These are phyloP conservation scores for Andrena flavipes DNA, from an alignment of 2,888 invertebrate genomes.

Conservation along the genomic window DNA sequence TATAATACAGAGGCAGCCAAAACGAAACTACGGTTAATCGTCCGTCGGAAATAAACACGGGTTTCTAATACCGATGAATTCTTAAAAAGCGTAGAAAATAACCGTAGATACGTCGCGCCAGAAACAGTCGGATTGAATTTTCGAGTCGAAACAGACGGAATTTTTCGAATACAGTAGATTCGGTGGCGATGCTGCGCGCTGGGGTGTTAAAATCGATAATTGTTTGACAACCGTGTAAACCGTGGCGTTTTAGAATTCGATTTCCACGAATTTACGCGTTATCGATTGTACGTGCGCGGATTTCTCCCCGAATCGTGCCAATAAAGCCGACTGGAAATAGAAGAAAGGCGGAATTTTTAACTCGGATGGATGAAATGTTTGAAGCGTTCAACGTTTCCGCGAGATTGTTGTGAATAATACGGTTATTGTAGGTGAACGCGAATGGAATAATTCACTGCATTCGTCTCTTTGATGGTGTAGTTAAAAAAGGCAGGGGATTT, in stretches of 20 bases:
- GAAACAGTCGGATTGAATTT: not conserved
- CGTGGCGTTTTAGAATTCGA: conserved; percentile 29
- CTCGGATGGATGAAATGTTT: not conserved
- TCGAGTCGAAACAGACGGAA: conserved; percentile 12
- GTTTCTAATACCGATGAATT: too few species aligned
- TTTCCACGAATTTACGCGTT: conserved; percentile 25
- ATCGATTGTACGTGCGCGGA: conserved; percentile 2
- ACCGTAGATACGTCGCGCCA: too few species aligned
- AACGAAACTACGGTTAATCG: not conserved
- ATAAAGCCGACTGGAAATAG: not conserved
- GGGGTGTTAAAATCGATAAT: conserved; percentile 39
- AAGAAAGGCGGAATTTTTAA: not conserved
- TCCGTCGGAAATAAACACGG: not conserved
- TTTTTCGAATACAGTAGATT: conserved; percentile 3
- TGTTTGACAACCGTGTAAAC: conserved; percentile 31
- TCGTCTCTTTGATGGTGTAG: not conserved
- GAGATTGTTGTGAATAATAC: not conserved
- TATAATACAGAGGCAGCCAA: not conserved
- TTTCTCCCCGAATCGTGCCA: not conserved
- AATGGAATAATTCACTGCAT: not conserved
- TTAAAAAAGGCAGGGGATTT: too few species aligned
- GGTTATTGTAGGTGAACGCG: too few species aligned
- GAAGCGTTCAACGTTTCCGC: not conserved
- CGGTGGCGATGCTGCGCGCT: not conserved
- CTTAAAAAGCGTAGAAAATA: too few species aligned